Percentiles rank a stretch among this genome's conserved stretches.
Evolutionary conservation across 2,113 vertebrate genomes (phyloP).

Genomic region (Salvelinus fontinalis): DNA sequence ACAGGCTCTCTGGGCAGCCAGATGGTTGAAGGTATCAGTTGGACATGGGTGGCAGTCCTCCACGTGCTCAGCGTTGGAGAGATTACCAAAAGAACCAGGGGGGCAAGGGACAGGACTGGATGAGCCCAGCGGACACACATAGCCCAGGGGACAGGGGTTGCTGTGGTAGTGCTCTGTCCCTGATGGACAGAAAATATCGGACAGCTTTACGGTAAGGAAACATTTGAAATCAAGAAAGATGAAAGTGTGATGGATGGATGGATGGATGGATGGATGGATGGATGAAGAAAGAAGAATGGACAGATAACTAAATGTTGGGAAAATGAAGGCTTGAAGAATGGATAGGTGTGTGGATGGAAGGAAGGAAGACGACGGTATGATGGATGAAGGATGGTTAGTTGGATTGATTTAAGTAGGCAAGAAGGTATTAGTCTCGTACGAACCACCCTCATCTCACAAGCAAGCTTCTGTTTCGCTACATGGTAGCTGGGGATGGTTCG

Average conservation of each 20-base stretch:
- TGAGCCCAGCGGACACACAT: slow-evolving; percentile 78
- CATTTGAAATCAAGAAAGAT: no score
- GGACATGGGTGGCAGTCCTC: slow-evolving; percentile 84
- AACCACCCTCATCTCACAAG: no score
- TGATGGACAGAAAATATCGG: slow-evolving; percentile 44
- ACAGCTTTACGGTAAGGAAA: neutral
- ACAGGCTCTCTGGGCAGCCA: slow-evolving; percentile 81
- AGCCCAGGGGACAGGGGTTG: slow-evolving; percentile 78
- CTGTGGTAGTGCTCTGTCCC: slow-evolving; percentile 75
- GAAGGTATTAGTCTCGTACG: neutral
- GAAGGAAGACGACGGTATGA: no score
- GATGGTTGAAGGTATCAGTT: slow-evolving; percentile 81
- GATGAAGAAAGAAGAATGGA: neutral
- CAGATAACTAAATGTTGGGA: neutral
- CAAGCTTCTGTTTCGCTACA: no score
- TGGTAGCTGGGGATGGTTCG: no score
- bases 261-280: no score
- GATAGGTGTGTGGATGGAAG: neutral
- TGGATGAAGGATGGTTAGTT: neutral
- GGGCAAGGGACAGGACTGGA: slow-evolving; percentile 78
- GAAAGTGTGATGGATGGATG: neutral
- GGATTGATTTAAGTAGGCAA: neutral
- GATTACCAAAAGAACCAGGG: slow-evolving; percentile 78
- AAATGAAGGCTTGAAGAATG: no score
- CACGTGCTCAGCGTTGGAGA: slow-evolving; percentile 47